phyloP scores from a whole-genome alignment of 2,888 invertebrate species.

The Crematogaster levior region DNA sequence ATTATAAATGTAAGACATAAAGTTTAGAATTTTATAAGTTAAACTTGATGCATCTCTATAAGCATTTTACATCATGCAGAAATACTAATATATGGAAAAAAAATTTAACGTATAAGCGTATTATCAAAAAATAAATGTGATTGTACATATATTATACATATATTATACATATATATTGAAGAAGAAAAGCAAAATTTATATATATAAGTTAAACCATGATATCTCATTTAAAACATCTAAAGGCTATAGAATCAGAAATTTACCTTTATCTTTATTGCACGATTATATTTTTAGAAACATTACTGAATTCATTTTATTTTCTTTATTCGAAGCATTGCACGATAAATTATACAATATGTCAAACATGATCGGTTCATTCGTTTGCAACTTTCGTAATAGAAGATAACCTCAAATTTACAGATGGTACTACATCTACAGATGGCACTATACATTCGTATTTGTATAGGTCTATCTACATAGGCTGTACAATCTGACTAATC shows the following conservation, averaged over 20 bases:
- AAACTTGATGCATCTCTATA: background rate
- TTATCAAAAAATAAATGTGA: background rate
- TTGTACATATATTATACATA: too few species aligned
- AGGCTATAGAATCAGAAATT: constrained; percentile 17
- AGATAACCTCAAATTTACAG: constrained; percentile 42
- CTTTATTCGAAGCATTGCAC: constrained; percentile 52
- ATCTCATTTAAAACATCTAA: background rate
- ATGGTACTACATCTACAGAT: background rate
- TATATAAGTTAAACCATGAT: constrained; percentile 30
- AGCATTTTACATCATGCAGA: background rate
- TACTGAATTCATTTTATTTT: constrained; percentile 61
- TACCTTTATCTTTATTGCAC: constrained; percentile 68
- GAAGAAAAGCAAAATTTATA: background rate
- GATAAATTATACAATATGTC: constrained; percentile 69
- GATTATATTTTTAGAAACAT: constrained; percentile 47
- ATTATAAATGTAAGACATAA: background rate
- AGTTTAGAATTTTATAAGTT: constrained; percentile 6
- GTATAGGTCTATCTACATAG: too few species aligned
- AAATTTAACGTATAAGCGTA: background rate
- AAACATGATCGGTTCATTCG: constrained; percentile 63
- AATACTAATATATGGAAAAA: background rate
- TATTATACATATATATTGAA: too few species aligned
- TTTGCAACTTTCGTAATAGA: constrained; percentile 42
- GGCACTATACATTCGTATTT: too few species aligned
- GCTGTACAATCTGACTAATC: too few species aligned